Percentiles rank a stretch among this genome's conserved stretches.
Evolutionary conservation across 2,888 invertebrate genomes (phyloP).

Genomic region (Nomada fucata): DNA sequence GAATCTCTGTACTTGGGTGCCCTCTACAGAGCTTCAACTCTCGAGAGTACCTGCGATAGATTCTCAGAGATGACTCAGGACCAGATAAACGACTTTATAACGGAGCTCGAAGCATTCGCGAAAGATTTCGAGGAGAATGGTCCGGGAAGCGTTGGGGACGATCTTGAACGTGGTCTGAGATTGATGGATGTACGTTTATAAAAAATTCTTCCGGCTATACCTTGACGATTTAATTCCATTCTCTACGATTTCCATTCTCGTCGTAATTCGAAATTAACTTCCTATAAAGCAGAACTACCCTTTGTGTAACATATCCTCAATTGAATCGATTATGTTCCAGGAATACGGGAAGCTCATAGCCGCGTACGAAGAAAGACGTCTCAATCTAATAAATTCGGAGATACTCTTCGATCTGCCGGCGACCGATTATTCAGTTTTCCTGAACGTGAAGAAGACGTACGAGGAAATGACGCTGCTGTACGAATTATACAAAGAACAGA

Average conservation of each 20-base stretch:
- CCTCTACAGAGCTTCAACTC: constrained; percentile 88
- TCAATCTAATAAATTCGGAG: constrained; percentile 90
- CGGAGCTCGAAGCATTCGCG: constrained; percentile 87
- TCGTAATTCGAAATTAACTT: no score
- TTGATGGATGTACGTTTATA: constrained; percentile 87
- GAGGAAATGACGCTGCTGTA: constrained; percentile 90
- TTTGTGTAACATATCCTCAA: neutral
- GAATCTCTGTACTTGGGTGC: constrained; percentile 88
- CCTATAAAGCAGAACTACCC: no score
- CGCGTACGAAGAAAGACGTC: constrained; percentile 88
- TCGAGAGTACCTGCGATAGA: constrained; percentile 93
- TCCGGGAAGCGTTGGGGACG: constrained; percentile 91
- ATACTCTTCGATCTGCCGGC: constrained; percentile 94
- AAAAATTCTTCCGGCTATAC: neutral
- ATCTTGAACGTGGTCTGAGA: constrained; percentile 90
- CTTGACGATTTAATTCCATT: neutral
- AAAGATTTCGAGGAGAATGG: constrained; percentile 91
- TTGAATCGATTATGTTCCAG: constrained; percentile 76
- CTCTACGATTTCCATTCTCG: neutral
- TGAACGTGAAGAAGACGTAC: constrained; percentile 87
- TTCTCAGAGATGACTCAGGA: constrained; percentile 92
- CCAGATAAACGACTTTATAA: constrained; percentile 90
- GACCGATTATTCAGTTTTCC: constrained; percentile 92
- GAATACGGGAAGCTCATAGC: constrained; percentile 88
- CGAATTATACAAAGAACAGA: constrained; percentile 91